Evolutionary conservation across 2,797 vertebrate species (phyloP).

Genomic region (Siniperca undulata): DNA sequence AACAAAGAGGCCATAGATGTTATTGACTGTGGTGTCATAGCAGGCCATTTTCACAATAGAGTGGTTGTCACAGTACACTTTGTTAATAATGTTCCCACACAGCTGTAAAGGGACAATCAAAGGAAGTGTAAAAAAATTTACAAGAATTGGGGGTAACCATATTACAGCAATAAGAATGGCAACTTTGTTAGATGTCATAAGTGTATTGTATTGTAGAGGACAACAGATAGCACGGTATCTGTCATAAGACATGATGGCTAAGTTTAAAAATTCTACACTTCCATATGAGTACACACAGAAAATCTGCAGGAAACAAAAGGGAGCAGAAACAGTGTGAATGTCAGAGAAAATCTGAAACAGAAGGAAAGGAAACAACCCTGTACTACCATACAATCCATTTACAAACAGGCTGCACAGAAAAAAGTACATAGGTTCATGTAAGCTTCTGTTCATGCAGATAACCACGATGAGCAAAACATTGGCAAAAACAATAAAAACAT

Average conservation of each 20-base stretch:
- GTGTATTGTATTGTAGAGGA: constrained; percentile 1
- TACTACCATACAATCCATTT: too few relatives aligned
- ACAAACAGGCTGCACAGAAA: too few relatives aligned
- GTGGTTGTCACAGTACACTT: background rate
- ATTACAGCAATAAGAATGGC: background rate
- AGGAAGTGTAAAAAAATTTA: too few relatives aligned
- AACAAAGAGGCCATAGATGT: background rate
- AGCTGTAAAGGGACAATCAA: background rate
- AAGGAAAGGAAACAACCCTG: too few relatives aligned
- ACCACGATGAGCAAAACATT: background rate
- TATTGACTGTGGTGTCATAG: background rate
- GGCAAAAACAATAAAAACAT: background rate
- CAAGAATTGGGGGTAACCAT: background rate
- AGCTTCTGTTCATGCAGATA: constrained; percentile 1
- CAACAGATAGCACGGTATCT: background rate
- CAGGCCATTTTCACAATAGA: constrained; percentile 1
- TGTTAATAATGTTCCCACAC: constrained; percentile 10
- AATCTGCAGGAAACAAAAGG: constrained; percentile 5
- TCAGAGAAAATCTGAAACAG: too few relatives aligned
- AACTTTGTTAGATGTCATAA: background rate
- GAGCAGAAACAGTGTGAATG: background rate
- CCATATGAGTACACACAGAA: background rate
- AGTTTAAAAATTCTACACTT: background rate
- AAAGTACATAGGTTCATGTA: constrained; percentile 1
- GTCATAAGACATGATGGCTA: constrained; percentile 20